Evolutionary conservation across 2,888 invertebrate genomes (phyloP), one percentile per base, ranked within the genome.

Genomic region (Drosophila maculinotata): DNA sequence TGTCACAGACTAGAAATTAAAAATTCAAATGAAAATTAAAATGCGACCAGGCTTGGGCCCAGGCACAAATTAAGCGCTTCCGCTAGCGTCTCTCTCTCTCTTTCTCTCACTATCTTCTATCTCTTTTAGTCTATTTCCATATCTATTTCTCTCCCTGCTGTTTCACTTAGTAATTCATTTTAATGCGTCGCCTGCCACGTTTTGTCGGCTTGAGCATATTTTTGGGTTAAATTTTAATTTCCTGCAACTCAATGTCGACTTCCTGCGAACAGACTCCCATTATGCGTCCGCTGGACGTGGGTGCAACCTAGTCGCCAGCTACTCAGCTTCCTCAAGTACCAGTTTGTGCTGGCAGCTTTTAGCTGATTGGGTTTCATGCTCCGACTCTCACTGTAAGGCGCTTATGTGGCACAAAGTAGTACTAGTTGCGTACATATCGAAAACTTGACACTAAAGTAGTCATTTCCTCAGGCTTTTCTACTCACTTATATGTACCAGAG

Each of bases 21-120:
- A 86, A 86, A 78, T 82, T 81, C 75, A 86, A 82, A 81, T 84
- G 69, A 74, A 80, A 82, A 81, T 84, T 67, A 74, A 80, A 77
- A 74, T 71, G 57, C 38, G 62, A 35, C 54, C 31, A 39, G 51
- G 20, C 33, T 35, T 54, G 25, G 38, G 7, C 23, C 41, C 44
- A 53, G 36, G 66, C 53, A 51, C 78, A 87, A 87, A 83, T 83
- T 78, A 87, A 81, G 84, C 59, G 57, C 71, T 83, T 83, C 85
- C 83, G 68, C 30, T 33, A 20, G n/a, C 15, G 12, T 31, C 30
- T 49, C 25, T 8, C 51, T 60, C 42, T 15, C 9, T 1, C 25
- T 26, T 25, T 3, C n/a, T 14, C 10, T n/a, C 26, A 14, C 28
- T 10, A 12, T 10, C 31, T 7, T 12, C 7, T 3, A 12, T 8